A percentile compares a stretch with the other conserved stretches of the same genome.
These are phyloP conservation scores for Lamellibrachia satsuma DNA, from an alignment of 2,888 invertebrate genomes.

Conservation along the genomic window DNA sequence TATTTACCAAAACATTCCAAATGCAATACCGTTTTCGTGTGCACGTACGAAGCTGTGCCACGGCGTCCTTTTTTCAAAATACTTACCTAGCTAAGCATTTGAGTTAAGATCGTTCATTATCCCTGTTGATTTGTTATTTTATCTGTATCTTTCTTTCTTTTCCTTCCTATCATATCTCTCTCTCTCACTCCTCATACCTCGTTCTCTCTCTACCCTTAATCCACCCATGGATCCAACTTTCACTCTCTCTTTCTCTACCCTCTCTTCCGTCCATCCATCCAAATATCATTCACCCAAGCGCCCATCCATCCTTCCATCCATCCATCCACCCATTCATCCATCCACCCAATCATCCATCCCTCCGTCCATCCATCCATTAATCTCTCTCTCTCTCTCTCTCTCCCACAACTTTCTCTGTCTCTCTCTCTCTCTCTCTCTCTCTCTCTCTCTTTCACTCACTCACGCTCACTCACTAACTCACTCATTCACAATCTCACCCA, in stretches of 20 bases:
- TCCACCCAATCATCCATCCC: too few relatives aligned
- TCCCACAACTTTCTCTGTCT: neutral
- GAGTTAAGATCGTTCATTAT: neutral
- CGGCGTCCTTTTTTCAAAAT: neutral
- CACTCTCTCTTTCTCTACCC: too few relatives aligned
- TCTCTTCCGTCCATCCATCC: too few relatives aligned
- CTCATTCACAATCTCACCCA: constrained; percentile 31
- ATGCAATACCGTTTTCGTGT: neutral
- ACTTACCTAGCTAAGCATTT: neutral
- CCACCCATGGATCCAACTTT: too few relatives aligned
- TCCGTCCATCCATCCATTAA: neutral
- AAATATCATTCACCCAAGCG: too few relatives aligned
- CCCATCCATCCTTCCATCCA: too few relatives aligned
- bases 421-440: constrained; percentile 22
- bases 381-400: neutral
- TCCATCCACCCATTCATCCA: too few relatives aligned
- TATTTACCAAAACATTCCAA: neutral
- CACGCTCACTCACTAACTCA: constrained; percentile 32
- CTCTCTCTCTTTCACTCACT: constrained; percentile 27
- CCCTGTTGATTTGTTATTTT: too few relatives aligned
- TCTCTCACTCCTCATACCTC: neutral
- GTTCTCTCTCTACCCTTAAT: too few relatives aligned
- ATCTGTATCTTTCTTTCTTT: constrained; percentile 21
- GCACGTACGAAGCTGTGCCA: neutral
- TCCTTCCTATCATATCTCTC: neutral